Evolutionary conservation across 2,888 invertebrate species (phyloP), one percentile per base, ranked within the genome.

Genomic region (Dusona sp.): DNA sequence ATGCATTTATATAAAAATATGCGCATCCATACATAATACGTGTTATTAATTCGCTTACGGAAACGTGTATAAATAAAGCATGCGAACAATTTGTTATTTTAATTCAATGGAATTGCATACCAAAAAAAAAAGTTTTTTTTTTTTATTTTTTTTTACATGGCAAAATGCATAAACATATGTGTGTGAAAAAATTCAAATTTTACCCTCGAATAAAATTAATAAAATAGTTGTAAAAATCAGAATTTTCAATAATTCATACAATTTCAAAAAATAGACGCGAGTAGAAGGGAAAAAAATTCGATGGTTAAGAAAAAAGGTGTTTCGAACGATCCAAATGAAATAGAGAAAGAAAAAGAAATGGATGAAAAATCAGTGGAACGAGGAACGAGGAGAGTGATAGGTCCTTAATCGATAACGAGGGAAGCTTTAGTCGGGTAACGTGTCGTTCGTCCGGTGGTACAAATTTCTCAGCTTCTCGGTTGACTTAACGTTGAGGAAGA

Each of bases 401-500:
- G 45, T 33, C 16, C 64, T 42, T 45, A 45, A 73, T 57, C 38
- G 36, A 73, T 75, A 29, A 64, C n/a, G 38, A n/a, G 3, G 9
- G 38, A 7, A 64, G 51, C 3, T 13, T 11, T 6, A 25, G 25
- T 72, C 33, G 72, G 0, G 38, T 25, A 29, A 36, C 33, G 16
- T 11, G 33, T 67, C 51, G 78, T 19, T 33, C 29, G 22, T 67
- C 48, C 22, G n/a, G 33, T 16, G 11, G 29, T 78, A 51, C 51
- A 67, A 67, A 67, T 78, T 51, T 78, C 11, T 77, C 42, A 19
- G 25, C 9, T 9, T 0, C 48, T n/a, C 38, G 57, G 13, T 64
- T 68, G 42, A 79, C 67, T 73, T 25, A 54, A 42, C 54, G 42
- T 9, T 16, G 29, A 11, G 68, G 54, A 54, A 42, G 80, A 81